A percentile compares a stretch with the other conserved stretches of the same genome.
phyloP scores from a whole-genome alignment of 1,140 invertebrate genomes.

The Drosophila pseudoobscura region DNA sequence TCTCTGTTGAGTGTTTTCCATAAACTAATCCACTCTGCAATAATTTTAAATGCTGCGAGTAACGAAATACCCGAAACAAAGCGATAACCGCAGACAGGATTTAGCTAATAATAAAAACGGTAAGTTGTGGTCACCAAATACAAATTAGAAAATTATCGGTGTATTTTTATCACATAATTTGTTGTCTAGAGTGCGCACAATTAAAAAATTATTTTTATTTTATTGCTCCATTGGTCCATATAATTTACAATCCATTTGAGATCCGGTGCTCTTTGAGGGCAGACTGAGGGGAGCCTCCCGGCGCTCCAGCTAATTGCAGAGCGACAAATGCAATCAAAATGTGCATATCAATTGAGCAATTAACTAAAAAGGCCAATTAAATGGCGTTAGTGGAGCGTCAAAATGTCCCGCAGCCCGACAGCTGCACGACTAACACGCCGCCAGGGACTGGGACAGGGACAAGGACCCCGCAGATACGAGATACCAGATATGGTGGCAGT shows the following conservation, averaged over 20 bases:
- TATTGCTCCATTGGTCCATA: slow-evolving; percentile 47
- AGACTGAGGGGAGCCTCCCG: background rate
- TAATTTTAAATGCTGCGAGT: slow-evolving; percentile 59
- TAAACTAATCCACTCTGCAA: slow-evolving; percentile 7
- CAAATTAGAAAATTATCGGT: slow-evolving; percentile 28
- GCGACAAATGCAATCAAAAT: slow-evolving; percentile 59
- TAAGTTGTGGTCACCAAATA: slow-evolving; percentile 58
- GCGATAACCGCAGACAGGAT: slow-evolving; percentile 23
- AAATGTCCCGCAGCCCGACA: slow-evolving; percentile 31
- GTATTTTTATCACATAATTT: slow-evolving; percentile 36
- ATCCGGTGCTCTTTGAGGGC: slow-evolving; percentile 4
- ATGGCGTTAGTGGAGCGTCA: slow-evolving; percentile 52
- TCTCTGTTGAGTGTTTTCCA: background rate
- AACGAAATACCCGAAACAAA: slow-evolving; percentile 6
- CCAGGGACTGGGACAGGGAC: background rate
- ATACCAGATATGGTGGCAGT: slow-evolving; percentile 22
- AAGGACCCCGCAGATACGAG: background rate
- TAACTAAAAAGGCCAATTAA: slow-evolving; percentile 70
- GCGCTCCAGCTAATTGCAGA: slow-evolving; percentile 51
- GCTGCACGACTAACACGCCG: slow-evolving; percentile 16
- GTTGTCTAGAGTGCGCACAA: slow-evolving; percentile 19
- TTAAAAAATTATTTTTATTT: slow-evolving; percentile 62
- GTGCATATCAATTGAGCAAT: slow-evolving; percentile 72
- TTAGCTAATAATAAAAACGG: slow-evolving; percentile 59
- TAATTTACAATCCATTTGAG: slow-evolving; percentile 52